Base-by-base conservation (phyloP, 1,140 invertebrate species). In the Holcopasites calliopsidis region DNA sequence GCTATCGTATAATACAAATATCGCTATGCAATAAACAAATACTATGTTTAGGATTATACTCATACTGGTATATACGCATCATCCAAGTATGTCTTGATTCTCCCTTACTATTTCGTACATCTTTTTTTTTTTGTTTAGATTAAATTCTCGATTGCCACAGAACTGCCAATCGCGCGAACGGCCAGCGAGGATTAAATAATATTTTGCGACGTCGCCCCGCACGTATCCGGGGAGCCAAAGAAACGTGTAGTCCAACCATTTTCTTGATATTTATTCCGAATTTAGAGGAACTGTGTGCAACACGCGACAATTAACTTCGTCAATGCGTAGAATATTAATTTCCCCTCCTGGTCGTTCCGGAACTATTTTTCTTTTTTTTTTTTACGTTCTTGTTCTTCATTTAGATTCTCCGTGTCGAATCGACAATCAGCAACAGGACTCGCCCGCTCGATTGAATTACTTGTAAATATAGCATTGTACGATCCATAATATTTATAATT, bases 121-220 rank as follows among this genome's bases (percentile, higher is more conserved):
- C 47, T 42, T 26, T 75, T 44, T 57, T 49, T 64, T 66, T 58
- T 16, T 44, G 8, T 26, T 35, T 66, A 52, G 33, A 7, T n/a
- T 18, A 38, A 38, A 44, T 68, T 76, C 57, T 50, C 49, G n/a
- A 47, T 68, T 80, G 60, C 70, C 38, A 65, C 33, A 54, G 33
- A 71, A 77, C 42, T 23, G 52, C 65, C 60, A 66, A 54, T 65
- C 65, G 74, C 38, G 58, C 26, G 78, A 76, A 91, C 89, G 84
- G 87, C 86, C 85, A 91, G 89, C 42, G 90, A 91, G 89, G 89
- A 91, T 91, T 91, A 90, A 91, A 88, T 91, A 91, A 91, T 91
- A 91, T 91, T 91, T 89, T 69, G 64, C 70, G 65, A 75, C 54
- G 77, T 40, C 57, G 28, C 31, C 61, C 68, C 57, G 74, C 49